Percentiles rank a stretch among this genome's conserved stretches.
Evolutionary conservation across 2,888 invertebrate genomes (phyloP).

Genomic region (Arenicola marina): DNA sequence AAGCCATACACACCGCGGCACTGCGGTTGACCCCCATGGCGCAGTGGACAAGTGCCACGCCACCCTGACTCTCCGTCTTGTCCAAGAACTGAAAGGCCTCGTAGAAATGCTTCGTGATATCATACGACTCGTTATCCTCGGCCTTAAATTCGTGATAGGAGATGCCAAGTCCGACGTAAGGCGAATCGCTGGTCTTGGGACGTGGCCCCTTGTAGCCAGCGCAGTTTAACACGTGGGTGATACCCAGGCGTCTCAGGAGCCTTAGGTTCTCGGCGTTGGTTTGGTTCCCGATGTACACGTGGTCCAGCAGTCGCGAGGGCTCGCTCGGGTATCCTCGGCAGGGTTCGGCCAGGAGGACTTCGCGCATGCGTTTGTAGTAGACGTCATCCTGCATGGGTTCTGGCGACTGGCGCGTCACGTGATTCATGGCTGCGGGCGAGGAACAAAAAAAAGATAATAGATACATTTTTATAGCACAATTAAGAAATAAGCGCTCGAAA

Average conservation of each 20-base stretch:
- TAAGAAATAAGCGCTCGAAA: too few species aligned
- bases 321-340: constrained; percentile 20
- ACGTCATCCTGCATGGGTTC: not conserved
- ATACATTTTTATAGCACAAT: too few species aligned
- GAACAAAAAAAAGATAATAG: too few species aligned
- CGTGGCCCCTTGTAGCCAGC: constrained; percentile 33
- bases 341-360: constrained; percentile 8
- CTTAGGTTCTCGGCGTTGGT: constrained; percentile 32
- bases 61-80: constrained; percentile 16
- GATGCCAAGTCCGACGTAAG: constrained; percentile 33
- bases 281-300: constrained; percentile 34
- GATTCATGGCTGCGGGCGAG: too few species aligned
- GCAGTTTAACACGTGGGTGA: constrained; percentile 37
- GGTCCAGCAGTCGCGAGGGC: constrained; percentile 27
- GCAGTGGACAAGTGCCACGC: constrained; percentile 34
- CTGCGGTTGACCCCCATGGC: constrained; percentile 37
- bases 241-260: constrained; percentile 22
- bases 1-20: constrained; percentile 31
- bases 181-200: constrained; percentile 23
- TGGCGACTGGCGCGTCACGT: too few species aligned
- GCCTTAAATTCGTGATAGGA: constrained; percentile 34
- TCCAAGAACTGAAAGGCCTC: constrained; percentile 32
- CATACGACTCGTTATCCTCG: constrained; percentile 33
- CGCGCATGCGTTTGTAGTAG: not conserved
- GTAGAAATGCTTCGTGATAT: constrained; percentile 34